These are phyloP conservation scores for Phrynocephalus guinanensis DNA, from an alignment of 2,797 vertebrate genomes.

Conservation along the genomic window DNA sequence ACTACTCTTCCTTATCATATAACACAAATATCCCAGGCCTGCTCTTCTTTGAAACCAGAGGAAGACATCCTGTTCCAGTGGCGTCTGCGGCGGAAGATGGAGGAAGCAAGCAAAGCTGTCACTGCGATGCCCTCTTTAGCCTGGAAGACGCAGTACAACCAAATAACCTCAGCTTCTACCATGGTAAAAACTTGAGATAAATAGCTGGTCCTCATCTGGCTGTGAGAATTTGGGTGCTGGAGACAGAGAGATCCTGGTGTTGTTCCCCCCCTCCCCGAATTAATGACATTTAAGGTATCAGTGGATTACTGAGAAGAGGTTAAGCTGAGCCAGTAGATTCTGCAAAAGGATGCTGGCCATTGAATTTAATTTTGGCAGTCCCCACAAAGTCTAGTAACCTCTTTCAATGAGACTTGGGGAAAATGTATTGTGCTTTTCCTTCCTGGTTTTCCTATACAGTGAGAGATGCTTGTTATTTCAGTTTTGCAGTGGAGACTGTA, in stretches of 20 bases:
- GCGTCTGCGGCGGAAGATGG: conserved; percentile 89
- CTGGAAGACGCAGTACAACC: neutral
- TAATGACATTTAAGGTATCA: no score
- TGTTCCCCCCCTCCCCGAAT: no score
- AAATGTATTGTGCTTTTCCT: no score
- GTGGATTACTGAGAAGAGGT: no score
- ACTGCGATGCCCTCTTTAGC: neutral
- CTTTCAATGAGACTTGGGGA: neutral
- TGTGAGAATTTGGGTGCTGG: neutral
- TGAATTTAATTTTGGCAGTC: no score
- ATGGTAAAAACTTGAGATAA: conserved; percentile 22
- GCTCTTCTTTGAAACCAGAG: conserved; percentile 70
- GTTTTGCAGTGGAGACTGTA: neutral
- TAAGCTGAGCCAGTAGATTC: no score
- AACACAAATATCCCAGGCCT: conserved; percentile 24
- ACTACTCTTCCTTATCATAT: conserved; percentile 22
- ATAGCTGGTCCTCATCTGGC: no score
- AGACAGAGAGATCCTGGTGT: neutral
- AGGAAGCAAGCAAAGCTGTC: conserved; percentile 74
- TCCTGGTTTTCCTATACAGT: neutral
- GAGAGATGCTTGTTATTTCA: neutral
- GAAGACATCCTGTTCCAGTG: conserved; percentile 93
- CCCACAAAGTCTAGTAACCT: neutral
- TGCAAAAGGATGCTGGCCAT: no score
- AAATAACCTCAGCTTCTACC: neutral